Evolutionary conservation across 2,113 vertebrate species (phyloP).

Genomic region (Nothobranchius kuhntae): DNA sequence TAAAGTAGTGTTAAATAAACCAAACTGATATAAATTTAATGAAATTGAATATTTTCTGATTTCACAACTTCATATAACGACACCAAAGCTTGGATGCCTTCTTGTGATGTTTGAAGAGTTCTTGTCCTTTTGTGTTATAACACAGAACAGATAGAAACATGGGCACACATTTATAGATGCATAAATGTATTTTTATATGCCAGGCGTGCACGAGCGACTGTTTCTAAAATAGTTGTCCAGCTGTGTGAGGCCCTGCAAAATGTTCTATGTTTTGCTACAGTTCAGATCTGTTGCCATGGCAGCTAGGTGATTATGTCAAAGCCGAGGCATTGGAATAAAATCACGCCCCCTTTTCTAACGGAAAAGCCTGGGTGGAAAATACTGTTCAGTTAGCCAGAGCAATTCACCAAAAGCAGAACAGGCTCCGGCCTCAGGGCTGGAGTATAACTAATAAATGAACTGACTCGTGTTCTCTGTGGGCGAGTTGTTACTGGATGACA

Average conservation of each 20-base stretch:
- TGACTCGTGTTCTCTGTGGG: constrained; percentile 7
- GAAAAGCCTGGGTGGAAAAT: constrained; percentile 61
- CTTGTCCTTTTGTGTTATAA: too few species aligned
- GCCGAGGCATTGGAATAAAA: constrained; percentile 51
- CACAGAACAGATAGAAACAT: not conserved
- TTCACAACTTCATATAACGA: too few species aligned
- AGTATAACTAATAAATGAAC: constrained; percentile 37
- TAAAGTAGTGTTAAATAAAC: too few species aligned
- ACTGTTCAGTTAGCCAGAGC: constrained; percentile 42
- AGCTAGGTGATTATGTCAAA: constrained; percentile 70
- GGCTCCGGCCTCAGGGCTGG: too few species aligned
- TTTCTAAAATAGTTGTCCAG: constrained; percentile 66
- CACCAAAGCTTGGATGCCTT: too few species aligned
- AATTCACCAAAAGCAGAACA: constrained; percentile 39
- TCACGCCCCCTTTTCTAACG: constrained; percentile 44
- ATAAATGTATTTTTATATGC: constrained; percentile 8
- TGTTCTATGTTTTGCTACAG: constrained; percentile 69
- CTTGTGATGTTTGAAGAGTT: too few species aligned
- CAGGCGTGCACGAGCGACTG: constrained; percentile 42
- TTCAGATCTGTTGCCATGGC: constrained; percentile 68
- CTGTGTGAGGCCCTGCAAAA: constrained; percentile 53
- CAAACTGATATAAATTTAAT: too few species aligned
- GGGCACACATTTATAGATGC: not conserved
- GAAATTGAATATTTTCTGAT: too few species aligned
- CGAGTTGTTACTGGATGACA: constrained; percentile 13